Evolutionary conservation across 2,888 invertebrate genomes (phyloP), one percentile per base, ranked within the genome.

Genomic region (Philopedon plagiatum): DNA sequence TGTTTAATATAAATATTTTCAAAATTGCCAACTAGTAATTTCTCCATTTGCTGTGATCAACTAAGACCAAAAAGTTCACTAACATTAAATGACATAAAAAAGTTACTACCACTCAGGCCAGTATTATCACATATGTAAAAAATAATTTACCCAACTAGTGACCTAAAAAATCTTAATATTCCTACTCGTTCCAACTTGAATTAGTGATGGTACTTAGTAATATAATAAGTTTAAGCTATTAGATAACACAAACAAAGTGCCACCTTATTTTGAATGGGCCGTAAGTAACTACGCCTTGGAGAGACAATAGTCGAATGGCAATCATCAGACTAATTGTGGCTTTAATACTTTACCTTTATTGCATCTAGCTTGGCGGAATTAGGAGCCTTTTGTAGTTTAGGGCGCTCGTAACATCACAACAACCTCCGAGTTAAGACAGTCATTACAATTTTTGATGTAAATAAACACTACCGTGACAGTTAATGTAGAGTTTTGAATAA

Each of bases 271-370:
- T 46, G 29, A 61, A 61, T 19, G 15, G 11, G 3, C 23, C 44
- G 23, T 19, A 26, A 44, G 29, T 46, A 61, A 13, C 44, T 41
- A 44, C 29, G 37, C 26, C 26, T 44, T 21, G 11, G 41, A 29
- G 21, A 66, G 58, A 66, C 57, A 66, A 66, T 58, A 56, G 46
- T 46, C 56, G 26, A 58, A 65, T 57, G 44, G 65, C 65, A 54
- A 66, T 66, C 66, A 58, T 57, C 58, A 58, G 26, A 58, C 68
- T 68, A 68, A 51, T 61, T 54, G 61, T 29, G 54, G 61, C 39
- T 62, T 54, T 68, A 68, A 68, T 61, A 54, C 68, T 54, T 37
- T 44, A 49, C 15, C 68, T 39, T 29, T 68, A 54, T 46, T 68
- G 62, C 60, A 61, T 62, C 44, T 34, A 19, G 63, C 54, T 63